Evolutionary conservation across 2,797 vertebrate genomes (phyloP).

Genomic region (Crocidura indochinensis): DNA sequence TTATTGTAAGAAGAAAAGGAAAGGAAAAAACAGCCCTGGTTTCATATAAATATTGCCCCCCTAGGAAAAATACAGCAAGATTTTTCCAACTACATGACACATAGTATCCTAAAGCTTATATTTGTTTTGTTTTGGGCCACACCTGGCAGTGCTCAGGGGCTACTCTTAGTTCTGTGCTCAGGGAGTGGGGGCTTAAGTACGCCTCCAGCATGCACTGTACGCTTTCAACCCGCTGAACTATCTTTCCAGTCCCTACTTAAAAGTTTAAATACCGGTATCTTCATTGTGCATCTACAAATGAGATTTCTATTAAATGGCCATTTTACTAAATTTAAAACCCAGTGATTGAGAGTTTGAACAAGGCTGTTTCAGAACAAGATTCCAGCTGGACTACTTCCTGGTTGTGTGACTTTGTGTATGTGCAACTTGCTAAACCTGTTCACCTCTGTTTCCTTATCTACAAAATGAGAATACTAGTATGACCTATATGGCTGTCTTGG

Average conservation of each 20-base stretch:
- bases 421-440: slow-evolving; percentile 46
- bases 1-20: slow-evolving; percentile 6
- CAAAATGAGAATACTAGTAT: slow-evolving; percentile 59
- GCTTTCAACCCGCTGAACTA: no score
- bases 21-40: slow-evolving; percentile 49
- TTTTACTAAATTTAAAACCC: slow-evolving; percentile 56
- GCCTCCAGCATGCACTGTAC: no score
- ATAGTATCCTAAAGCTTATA: background rate
- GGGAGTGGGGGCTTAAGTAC: no score
- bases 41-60: slow-evolving; percentile 66
- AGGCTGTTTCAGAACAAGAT: slow-evolving; percentile 63
- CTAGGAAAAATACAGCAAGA: slow-evolving; percentile 73
- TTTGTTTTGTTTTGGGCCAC: background rate
- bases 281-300: background rate
- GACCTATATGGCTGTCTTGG: background rate
- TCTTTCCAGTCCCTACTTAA: slow-evolving; percentile 12
- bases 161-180: no score
- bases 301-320: slow-evolving; percentile 57
- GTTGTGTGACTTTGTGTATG: slow-evolving; percentile 14
- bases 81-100: background rate
- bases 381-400: slow-evolving; percentile 16
- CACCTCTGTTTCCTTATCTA: slow-evolving; percentile 55
- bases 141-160: no score
- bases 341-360: slow-evolving; percentile 42
- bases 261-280: slow-evolving; percentile 46